Evolutionary conservation across 2,113 vertebrate species (phyloP).

Genomic region (Delphinapterus leucas): DNA sequence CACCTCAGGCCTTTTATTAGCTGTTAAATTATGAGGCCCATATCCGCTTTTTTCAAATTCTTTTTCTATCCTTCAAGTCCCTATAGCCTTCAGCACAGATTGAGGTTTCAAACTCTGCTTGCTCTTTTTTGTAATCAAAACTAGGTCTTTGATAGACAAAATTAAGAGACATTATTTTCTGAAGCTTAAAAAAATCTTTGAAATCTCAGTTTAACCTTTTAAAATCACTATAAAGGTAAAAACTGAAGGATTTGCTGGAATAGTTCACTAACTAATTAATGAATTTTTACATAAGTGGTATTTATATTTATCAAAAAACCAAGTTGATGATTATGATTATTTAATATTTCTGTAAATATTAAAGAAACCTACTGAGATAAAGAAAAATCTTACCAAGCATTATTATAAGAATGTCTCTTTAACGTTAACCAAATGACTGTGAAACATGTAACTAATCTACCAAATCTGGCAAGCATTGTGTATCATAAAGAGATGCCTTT

Average conservation of each 20-base stretch:
- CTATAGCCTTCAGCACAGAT: not conserved
- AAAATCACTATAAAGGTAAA: slow-evolving; percentile 50
- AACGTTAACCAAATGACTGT: slow-evolving; percentile 27
- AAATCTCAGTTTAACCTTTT: not conserved
- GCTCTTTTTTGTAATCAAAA: slow-evolving; percentile 13
- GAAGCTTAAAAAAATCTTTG: not conserved
- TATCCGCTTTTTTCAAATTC: slow-evolving; percentile 5
- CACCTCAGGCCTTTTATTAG: not conserved
- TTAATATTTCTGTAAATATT: slow-evolving; percentile 37
- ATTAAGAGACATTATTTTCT: not conserved
- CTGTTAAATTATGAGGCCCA: not conserved
- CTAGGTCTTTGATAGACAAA: not conserved
- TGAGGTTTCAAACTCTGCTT: slow-evolving; percentile 39
- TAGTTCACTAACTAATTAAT: not conserved
- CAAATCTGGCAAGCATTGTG: slow-evolving; percentile 2
- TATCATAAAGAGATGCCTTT: slow-evolving; percentile 7
- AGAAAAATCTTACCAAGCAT: slow-evolving; percentile 30
- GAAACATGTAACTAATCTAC: slow-evolving; percentile 43
- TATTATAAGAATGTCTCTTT: not conserved
- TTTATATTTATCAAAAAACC: slow-evolving; percentile 16
- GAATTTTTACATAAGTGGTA: not conserved
- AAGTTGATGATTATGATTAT: not conserved
- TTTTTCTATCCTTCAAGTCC: slow-evolving; percentile 28
- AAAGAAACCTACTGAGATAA: slow-evolving; percentile 3
- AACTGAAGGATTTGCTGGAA: not conserved